Percentiles rank a stretch among this genome's conserved stretches.
These are phyloP conservation scores for Calonectris borealis DNA, from an alignment of 2,113 vertebrate genomes.

Conservation along the genomic window DNA sequence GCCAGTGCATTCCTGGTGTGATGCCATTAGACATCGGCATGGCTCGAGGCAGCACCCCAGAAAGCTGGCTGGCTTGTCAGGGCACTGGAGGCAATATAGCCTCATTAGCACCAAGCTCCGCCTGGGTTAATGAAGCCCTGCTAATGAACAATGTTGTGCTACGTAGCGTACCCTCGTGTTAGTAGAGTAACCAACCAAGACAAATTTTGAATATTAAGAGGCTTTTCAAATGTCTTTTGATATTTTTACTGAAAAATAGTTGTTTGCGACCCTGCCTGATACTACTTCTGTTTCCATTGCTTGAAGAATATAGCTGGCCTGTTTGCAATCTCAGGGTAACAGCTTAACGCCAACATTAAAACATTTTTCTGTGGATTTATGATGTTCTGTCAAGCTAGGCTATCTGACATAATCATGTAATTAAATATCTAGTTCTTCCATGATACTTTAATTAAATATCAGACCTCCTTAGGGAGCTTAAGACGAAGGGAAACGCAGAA, in stretches of 20 bases:
- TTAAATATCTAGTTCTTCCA: not conserved
- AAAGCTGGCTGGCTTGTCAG: not conserved
- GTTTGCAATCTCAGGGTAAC: not conserved
- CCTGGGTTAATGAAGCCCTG: not conserved
- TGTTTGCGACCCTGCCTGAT: not conserved
- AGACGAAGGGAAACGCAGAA: not conserved
- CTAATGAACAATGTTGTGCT: not conserved
- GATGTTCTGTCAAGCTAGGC: not conserved
- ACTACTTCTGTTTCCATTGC: not conserved
- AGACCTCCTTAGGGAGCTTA: not conserved
- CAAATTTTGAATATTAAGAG: not conserved
- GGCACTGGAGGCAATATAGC: not conserved
- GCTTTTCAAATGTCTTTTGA: not conserved
- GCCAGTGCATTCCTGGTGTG: not conserved
- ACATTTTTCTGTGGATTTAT: not conserved
- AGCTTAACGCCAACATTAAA: not conserved
- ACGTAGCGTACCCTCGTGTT: not conserved
- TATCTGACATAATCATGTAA: not conserved
- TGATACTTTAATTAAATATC: not conserved
- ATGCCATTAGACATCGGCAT: accelerated
- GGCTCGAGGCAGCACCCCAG: not conserved
- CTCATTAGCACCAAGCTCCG: not conserved
- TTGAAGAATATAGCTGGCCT: not conserved
- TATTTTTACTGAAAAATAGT: not conserved
- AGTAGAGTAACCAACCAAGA: not conserved